Evolutionary conservation across 2,797 vertebrate genomes (phyloP).

Genomic region (Petrocephalus sullivani): DNA sequence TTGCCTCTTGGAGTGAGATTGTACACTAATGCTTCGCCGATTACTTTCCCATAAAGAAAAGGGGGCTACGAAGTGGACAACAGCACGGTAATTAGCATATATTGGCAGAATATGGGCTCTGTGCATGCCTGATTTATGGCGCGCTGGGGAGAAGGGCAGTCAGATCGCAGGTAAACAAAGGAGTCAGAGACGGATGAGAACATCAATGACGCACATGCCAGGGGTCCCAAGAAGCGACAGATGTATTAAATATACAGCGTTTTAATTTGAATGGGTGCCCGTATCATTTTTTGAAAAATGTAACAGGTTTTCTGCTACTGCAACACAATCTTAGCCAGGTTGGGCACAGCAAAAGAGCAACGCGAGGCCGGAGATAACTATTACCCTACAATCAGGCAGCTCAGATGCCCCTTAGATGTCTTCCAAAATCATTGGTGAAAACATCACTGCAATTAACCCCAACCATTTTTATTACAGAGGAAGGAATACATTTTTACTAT

Average conservation of each 20-base stretch:
- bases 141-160: constrained; percentile 32
- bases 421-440: not conserved
- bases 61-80: constrained; percentile 50
- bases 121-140: constrained; percentile 45
- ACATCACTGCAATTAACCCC: constrained; percentile 2
- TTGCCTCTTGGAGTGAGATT: constrained; percentile 46
- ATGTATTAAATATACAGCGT: not conserved
- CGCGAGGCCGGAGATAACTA: not conserved
- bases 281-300: not conserved
- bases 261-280: not conserved
- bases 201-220: not conserved
- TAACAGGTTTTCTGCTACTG: not conserved
- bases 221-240: not conserved
- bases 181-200: constrained; percentile 31
- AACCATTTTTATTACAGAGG: not conserved
- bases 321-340: not conserved
- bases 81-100: constrained; percentile 50
- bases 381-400: not conserved
- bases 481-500: not conserved
- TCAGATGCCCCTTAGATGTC: not conserved
- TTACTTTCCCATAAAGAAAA: constrained; percentile 44
- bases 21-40: constrained; percentile 38
- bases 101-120: constrained; percentile 43
- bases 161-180: constrained; percentile 38
- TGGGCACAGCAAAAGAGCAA: not conserved